Evolutionary conservation across 2,797 vertebrate species (phyloP), one percentile per base, ranked within the genome.

Genomic region (Borostomias antarcticus): DNA sequence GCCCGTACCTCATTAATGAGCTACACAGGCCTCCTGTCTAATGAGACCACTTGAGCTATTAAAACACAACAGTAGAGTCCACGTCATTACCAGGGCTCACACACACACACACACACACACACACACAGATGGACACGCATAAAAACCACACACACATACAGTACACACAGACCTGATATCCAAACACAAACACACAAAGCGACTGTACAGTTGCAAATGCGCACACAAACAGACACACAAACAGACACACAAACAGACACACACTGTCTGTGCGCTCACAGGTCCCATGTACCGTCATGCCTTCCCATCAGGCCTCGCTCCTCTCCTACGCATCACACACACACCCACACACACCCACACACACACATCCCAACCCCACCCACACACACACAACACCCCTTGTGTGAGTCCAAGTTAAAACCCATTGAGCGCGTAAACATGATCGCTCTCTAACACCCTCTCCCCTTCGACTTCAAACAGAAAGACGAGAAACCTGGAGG

Each of bases 1-100:
- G 95, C 95, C 92, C 93, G 90, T 91, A 94, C 93, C 95, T 98
- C 94, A 94, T 96, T 98, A 98, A 98, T 96, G 94, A 98, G 89
- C 78, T 91, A 95, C 93, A 92, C 91, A 91, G 85, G 83, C 86
- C 90, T 95, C 91, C 94, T 93, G 92, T 96, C 96, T 98, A 96
- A 97, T 97, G 95, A 98, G 96, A 97, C 93, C 93, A 92, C 95
- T 97, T 94, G 94, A 96, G 95, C 93, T 93, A 94, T 94, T 86
- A 88, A 90, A 88, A 88, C 84, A 89, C 87, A 96, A 94, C 77
- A 76, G 84, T 80, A 85, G 89, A 86, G 76, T 86, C 85, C 77
- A 79, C 86, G 89, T 87, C 85, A 90, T 90, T 89, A 89, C 77
- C 80, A 76, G 77, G 84, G 84, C 76, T 69, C 69, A 81, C 80